Evolutionary conservation across 1,140 invertebrate genomes (phyloP).

Genomic region (Aphelinus atriplicis): DNA sequence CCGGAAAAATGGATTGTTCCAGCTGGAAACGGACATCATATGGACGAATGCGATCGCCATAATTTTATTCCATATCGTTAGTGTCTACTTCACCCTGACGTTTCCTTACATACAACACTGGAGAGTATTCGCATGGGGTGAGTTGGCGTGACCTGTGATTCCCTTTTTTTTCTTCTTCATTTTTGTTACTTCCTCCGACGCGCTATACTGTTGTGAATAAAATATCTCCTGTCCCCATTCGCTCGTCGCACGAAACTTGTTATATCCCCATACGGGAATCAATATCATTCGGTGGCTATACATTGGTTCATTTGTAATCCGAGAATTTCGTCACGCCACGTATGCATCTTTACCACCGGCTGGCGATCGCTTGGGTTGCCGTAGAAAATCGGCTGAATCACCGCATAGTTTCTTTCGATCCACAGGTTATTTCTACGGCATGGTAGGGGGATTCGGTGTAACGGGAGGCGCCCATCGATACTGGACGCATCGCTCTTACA

Average conservation of each 20-base stretch:
- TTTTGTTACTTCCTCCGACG: too few species aligned
- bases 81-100: conserved; percentile 13
- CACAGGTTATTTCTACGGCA: conserved; percentile 64
- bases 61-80: conserved; percentile 22
- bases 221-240: too few species aligned
- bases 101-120: conserved; percentile 25
- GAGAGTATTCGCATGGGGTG: conserved; percentile 29
- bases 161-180: conserved; percentile 33
- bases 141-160: conserved; percentile 7
- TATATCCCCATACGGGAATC: too few species aligned
- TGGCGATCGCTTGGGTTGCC: too few species aligned
- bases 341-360: too few species aligned
- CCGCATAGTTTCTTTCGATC: neutral
- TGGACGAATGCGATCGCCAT: conserved; percentile 40
- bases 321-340: too few species aligned
- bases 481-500: conserved; percentile 86
- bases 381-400: too few species aligned
- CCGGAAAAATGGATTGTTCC: conserved; percentile 13
- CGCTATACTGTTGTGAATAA: too few species aligned
- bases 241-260: too few species aligned
- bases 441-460: conserved; percentile 73
- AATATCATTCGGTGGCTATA: too few species aligned
- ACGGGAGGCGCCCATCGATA: conserved; percentile 86
- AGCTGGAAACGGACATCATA: conserved; percentile 36
- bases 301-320: too few species aligned